A percentile compares a stretch with the other conserved stretches of the same genome.
phyloP scores from a whole-genome alignment of 2,797 vertebrate genomes.

The Lacerta bilineata region DNA sequence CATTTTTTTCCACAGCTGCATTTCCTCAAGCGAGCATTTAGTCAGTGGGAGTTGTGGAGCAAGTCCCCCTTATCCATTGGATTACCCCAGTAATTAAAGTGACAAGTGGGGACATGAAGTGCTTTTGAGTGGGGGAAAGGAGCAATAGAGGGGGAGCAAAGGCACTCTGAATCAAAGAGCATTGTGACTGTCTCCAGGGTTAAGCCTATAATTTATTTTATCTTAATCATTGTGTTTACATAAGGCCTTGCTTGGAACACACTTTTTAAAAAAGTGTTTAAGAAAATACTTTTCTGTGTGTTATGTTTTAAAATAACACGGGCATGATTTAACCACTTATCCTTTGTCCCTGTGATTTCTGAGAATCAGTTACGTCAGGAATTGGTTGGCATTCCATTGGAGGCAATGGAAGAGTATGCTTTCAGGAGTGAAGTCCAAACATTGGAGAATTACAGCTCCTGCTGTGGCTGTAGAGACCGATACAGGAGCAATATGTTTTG shows the following conservation, averaged over 20 bases:
- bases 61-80: conserved; percentile 85
- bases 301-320: conserved; percentile 72
- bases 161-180: conserved; percentile 81
- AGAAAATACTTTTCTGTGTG: conserved; percentile 49
- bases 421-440: conserved; percentile 33
- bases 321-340: conserved; percentile 68
- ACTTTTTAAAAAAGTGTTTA: not conserved
- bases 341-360: conserved; percentile 46
- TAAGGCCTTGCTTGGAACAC: conserved; percentile 76
- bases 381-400: not conserved
- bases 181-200: conserved; percentile 76
- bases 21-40: conserved; percentile 77
- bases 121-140: conserved; percentile 64
- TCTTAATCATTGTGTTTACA: conserved; percentile 84
- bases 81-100: conserved; percentile 89
- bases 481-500: too few species aligned
- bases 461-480: too few species aligned
- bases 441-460: too few species aligned
- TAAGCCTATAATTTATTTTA: conserved; percentile 87
- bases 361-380: conserved; percentile 45
- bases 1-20: conserved; percentile 82
- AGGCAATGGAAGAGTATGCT: not conserved
- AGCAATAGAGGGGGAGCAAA: conserved; percentile 62
- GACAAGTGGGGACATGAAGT: conserved; percentile 83
- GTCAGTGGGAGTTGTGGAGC: conserved; percentile 85